These are phyloP conservation scores for Rhizoglyphus robini DNA, from an alignment of 1,140 invertebrate species.

Conservation along the genomic window DNA sequence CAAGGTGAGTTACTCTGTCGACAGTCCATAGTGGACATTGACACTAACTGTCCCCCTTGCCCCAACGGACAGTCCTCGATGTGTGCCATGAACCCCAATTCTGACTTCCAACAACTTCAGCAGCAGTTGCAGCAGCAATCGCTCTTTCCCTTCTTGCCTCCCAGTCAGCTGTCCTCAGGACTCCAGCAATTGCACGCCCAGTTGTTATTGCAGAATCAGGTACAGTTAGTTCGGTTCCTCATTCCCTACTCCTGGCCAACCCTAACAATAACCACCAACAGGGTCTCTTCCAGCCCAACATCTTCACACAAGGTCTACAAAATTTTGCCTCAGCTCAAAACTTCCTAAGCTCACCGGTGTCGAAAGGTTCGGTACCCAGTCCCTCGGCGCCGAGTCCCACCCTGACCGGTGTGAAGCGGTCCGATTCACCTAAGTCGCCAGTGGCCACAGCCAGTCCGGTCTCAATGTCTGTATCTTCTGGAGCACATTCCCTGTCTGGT, in stretches of 20 bases:
- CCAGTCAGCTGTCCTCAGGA: neutral
- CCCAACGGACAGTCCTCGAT: neutral
- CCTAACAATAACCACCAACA: slow-evolving; percentile 17
- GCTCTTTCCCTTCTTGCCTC: slow-evolving; percentile 13
- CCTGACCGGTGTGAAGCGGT: neutral
- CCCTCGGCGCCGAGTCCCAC: slow-evolving; percentile 10
- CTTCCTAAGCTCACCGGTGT: neutral
- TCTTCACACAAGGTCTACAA: slow-evolving; percentile 31
- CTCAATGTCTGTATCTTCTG: neutral
- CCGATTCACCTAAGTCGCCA: neutral
- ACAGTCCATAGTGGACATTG: too few relatives aligned
- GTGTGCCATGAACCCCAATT: slow-evolving; percentile 25
- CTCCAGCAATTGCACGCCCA: slow-evolving; percentile 55
- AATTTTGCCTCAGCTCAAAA: slow-evolving; percentile 31
- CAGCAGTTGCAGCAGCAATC: slow-evolving; percentile 31
- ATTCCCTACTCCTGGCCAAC: too few relatives aligned
- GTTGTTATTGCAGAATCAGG: slow-evolving; percentile 66
- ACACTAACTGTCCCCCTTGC: neutral
- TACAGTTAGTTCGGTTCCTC: slow-evolving; percentile 28
- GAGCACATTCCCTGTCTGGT: neutral
- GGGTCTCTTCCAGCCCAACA: slow-evolving; percentile 30
- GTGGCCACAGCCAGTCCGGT: neutral
- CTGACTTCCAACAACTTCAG: slow-evolving; percentile 28
- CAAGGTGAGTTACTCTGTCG: too few relatives aligned
- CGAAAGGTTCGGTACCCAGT: slow-evolving; percentile 8